Conservation (phyloP, 2,888 invertebrate genomes). For the Microdon myrmicae region DNA sequence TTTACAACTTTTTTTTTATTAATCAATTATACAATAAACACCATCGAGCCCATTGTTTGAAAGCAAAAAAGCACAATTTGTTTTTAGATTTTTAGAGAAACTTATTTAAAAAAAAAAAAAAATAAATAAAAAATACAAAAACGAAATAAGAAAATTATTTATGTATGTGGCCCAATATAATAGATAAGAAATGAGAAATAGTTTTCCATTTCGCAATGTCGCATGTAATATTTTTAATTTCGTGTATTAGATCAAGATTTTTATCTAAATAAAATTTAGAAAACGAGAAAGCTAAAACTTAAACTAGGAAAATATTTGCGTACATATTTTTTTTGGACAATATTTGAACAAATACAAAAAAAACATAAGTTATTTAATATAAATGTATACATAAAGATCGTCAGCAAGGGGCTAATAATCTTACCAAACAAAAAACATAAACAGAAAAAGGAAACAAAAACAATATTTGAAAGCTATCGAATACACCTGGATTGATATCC, state of each 20-base stretch:
- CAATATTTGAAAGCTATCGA: constrained; percentile 46
- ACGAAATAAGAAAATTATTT: constrained; percentile 20
- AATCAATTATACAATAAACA: constrained; percentile 2
- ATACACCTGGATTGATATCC: constrained; percentile 15
- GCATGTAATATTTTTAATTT: constrained; percentile 20
- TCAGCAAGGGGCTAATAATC: constrained; percentile 31
- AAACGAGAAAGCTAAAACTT: constrained; percentile 10
- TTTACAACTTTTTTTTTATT: constrained; percentile 27
- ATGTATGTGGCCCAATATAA: too few relatives aligned
- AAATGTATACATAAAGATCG: constrained; percentile 3
- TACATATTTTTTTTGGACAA: constrained; percentile 48
- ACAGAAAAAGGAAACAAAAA: constrained; percentile 16
- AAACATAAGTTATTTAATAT: constrained; percentile 21
- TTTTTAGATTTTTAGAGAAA: too few relatives aligned
- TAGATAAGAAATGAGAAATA: too few relatives aligned
- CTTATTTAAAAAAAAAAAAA: constrained; percentile 28
- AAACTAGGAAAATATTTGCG: constrained; percentile 40
- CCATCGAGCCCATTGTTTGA: neutral
- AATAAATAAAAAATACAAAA: neutral
- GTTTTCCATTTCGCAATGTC: too few relatives aligned
- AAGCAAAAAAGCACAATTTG: constrained; percentile 17
- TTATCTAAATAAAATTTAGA: constrained; percentile 43
- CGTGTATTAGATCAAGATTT: constrained; percentile 34
- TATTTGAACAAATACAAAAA: constrained; percentile 32
- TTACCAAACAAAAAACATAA: constrained; percentile 34